Conservation (phyloP, 1,140 invertebrate genomes). For the Hyphantria cunea region DNA sequence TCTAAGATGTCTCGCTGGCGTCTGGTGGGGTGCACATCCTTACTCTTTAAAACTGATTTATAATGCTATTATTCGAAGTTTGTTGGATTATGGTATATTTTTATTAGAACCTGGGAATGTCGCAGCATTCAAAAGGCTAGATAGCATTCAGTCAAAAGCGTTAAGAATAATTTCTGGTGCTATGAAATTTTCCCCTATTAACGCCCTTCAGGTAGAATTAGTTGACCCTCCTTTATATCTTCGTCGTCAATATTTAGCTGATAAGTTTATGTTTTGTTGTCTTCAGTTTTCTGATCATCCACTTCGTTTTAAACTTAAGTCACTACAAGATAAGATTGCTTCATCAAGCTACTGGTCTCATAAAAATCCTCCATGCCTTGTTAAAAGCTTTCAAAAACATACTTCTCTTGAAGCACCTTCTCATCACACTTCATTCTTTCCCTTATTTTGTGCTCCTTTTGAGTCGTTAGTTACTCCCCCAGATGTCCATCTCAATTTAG, state of each 20-base stretch:
- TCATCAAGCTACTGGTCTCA: too few relatives aligned
- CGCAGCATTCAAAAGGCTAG: slow-evolving; percentile 1
- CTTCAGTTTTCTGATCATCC: too few relatives aligned
- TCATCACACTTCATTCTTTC: too few relatives aligned
- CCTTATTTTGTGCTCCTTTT: too few relatives aligned
- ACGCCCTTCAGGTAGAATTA: slow-evolving; percentile 29
- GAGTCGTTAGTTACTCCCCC: too few relatives aligned
- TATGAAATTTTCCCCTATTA: slow-evolving; percentile 25
- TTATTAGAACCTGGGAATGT: slow-evolving; percentile 4
- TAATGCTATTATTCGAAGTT: slow-evolving; percentile 16
- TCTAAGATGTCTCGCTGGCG: slow-evolving; percentile 4
- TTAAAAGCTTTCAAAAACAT: too few relatives aligned
- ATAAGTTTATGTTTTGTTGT: too few relatives aligned
- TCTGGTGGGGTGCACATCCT: slow-evolving; percentile 23
- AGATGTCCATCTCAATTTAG: too few relatives aligned
- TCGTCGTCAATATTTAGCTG: neutral
- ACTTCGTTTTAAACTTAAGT: too few relatives aligned
- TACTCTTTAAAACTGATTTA: slow-evolving; percentile 12
- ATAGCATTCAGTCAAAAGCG: slow-evolving; percentile 12
- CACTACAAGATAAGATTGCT: too few relatives aligned
- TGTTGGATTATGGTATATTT: slow-evolving; percentile 9
- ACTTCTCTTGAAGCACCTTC: too few relatives aligned
- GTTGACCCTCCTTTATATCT: slow-evolving; percentile 11
- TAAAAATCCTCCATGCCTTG: too few relatives aligned
- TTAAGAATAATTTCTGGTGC: slow-evolving; percentile 27